A percentile compares a stretch with the other conserved stretches of the same genome.
phyloP scores from a whole-genome alignment of 2,113 vertebrate genomes.

The Sciurus niger region DNA sequence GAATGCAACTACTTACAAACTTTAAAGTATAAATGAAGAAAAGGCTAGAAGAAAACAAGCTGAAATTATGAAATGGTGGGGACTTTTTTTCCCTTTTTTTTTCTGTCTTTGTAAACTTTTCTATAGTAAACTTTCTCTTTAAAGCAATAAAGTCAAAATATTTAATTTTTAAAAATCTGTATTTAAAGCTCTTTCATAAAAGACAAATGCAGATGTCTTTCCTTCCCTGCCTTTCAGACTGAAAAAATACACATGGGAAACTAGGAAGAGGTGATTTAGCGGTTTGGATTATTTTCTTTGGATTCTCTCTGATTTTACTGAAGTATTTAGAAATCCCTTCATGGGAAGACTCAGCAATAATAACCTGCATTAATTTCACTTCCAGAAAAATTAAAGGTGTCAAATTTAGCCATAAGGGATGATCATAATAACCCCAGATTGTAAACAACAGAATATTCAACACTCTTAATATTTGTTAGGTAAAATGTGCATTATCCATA shows the following conservation, averaged over 20 bases:
- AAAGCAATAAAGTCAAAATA: conserved; percentile 14
- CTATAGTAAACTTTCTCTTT: background rate
- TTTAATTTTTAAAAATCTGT: conserved; percentile 56
- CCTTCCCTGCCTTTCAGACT: conserved; percentile 31
- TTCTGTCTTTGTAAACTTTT: conserved; percentile 50
- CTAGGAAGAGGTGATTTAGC: conserved; percentile 53
- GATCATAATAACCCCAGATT: background rate
- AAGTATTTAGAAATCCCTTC: conserved; percentile 42
- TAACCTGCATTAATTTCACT: conserved; percentile 52
- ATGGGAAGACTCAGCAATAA: conserved; percentile 36
- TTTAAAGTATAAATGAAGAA: background rate
- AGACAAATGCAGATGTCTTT: conserved; percentile 62
- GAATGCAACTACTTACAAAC: background rate
- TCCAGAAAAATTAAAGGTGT: conserved; percentile 37
- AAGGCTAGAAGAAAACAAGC: conserved; percentile 47
- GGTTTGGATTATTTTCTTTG: conserved; percentile 67
- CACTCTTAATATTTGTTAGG: background rate
- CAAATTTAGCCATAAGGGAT: conserved; percentile 22
- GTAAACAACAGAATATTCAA: conserved; percentile 25
- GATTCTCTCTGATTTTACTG: conserved; percentile 50
- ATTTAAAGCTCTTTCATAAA: conserved; percentile 53
- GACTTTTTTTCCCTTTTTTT: background rate
- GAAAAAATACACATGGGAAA: conserved; percentile 47
- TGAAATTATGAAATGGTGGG: background rate
- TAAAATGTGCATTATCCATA: conserved; percentile 16